These are phyloP conservation scores for Adelognathus sp. DNA, from an alignment of 2,888 invertebrate species.

Conservation along the genomic window DNA sequence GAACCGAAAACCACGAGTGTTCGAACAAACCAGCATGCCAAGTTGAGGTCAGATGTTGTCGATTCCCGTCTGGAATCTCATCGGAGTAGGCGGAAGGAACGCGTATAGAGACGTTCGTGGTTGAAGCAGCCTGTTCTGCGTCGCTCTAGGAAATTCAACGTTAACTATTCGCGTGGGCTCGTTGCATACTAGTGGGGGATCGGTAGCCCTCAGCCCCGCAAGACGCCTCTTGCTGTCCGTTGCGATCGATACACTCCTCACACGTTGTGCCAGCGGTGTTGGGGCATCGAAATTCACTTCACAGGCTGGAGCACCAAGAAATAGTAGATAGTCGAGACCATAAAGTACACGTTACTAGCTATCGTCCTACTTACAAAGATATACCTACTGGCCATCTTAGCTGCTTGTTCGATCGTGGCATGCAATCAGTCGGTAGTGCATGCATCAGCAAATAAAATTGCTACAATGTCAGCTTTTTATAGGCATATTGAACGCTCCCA, in stretches of 20 bases:
- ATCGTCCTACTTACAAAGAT: slow-evolving; percentile 35
- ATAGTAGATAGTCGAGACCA: slow-evolving; percentile 56
- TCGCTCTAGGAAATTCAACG: neutral
- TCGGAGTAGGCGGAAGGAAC: neutral
- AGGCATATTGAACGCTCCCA: neutral
- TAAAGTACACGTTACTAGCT: slow-evolving; percentile 60
- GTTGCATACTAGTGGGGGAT: neutral
- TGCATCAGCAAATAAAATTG: neutral
- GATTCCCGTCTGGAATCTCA: neutral
- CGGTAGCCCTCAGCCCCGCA: neutral
- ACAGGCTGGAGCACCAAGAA: slow-evolving; percentile 49
- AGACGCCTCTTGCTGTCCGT: neutral
- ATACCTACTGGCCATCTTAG: neutral
- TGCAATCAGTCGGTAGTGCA: slow-evolving; percentile 35
- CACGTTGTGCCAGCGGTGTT: slow-evolving; percentile 61
- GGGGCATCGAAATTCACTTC: slow-evolving; percentile 62
- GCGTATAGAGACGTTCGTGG: neutral
- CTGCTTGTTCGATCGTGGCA: neutral
- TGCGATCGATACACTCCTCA: slow-evolving; percentile 61
- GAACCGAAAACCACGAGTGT: neutral
- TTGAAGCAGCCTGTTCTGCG: neutral
- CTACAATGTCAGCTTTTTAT: neutral
- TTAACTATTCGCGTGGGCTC: neutral
- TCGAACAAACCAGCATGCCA: neutral
- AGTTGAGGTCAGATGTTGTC: neutral